These are phyloP conservation scores for Leptinotarsa peninsularis DNA, from an alignment of 2,888 invertebrate species.

Conservation along the genomic window DNA sequence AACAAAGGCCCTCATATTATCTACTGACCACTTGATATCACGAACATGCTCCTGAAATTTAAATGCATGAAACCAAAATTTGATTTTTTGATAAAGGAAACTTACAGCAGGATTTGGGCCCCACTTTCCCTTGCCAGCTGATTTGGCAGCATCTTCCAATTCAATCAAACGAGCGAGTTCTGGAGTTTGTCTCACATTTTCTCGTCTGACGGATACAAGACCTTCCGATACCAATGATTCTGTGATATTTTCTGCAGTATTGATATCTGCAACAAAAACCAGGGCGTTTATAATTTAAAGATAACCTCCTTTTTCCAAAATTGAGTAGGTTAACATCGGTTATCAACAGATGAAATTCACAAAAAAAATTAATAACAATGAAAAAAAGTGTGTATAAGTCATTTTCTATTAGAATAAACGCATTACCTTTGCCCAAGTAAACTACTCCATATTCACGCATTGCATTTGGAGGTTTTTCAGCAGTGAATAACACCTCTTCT, in stretches of 20 bases:
- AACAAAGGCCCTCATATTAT: slow-evolving; percentile 81
- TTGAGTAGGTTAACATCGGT: no score
- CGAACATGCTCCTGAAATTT: slow-evolving; percentile 77
- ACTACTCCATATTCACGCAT: slow-evolving; percentile 90
- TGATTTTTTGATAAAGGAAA: slow-evolving; percentile 18
- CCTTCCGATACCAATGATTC: slow-evolving; percentile 92
- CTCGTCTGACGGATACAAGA: slow-evolving; percentile 82
- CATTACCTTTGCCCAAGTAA: slow-evolving; percentile 83
- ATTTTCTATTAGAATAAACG: slow-evolving; percentile 7
- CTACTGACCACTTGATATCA: slow-evolving; percentile 89
- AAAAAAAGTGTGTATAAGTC: not conserved
- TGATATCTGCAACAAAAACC: slow-evolving; percentile 64
- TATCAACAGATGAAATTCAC: no score
- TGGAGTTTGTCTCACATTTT: slow-evolving; percentile 74
- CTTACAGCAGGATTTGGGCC: slow-evolving; percentile 57
- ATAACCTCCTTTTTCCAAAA: no score
- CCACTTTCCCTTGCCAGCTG: slow-evolving; percentile 89
- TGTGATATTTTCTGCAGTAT: slow-evolving; percentile 87
- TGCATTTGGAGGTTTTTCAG: slow-evolving; percentile 86
- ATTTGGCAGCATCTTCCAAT: slow-evolving; percentile 90
- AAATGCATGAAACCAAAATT: slow-evolving; percentile 29
- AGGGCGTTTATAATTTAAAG: not conserved
- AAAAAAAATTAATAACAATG: not conserved
- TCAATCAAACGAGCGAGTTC: slow-evolving; percentile 80
- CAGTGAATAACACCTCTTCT: slow-evolving; percentile 86